These are phyloP conservation scores for Symphodus melops DNA, from an alignment of 2,113 vertebrate species.

Conservation along the genomic window DNA sequence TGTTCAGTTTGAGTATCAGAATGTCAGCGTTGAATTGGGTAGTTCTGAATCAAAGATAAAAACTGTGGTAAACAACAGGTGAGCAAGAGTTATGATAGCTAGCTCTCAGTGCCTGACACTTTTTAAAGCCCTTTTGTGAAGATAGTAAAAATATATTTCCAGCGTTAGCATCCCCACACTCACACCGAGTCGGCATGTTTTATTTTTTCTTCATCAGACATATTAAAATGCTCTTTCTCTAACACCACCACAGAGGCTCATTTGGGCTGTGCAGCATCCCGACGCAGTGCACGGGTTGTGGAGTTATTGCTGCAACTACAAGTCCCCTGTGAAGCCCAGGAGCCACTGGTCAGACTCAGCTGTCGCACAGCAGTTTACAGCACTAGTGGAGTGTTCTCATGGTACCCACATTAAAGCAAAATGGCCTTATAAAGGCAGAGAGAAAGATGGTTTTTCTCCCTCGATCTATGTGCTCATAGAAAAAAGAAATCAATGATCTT, in stretches of 20 bases:
- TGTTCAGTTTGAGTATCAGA: not conserved
- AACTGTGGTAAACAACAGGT: not conserved
- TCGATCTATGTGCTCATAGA: not conserved
- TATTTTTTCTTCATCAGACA: conserved; percentile 19
- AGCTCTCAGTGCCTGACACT: not conserved
- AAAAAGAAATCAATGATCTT: conserved; percentile 17
- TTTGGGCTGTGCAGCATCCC: conserved; percentile 14
- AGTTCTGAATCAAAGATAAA: not conserved
- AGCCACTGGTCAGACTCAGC: conserved; percentile 22
- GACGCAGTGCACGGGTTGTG: conserved; percentile 7
- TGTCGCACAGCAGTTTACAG: conserved; percentile 27
- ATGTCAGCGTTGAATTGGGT: too few species aligned
- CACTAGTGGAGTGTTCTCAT: conserved; percentile 7
- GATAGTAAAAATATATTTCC: conserved; percentile 16
- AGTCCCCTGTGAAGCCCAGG: conserved; percentile 6
- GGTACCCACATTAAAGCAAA: conserved; percentile 19
- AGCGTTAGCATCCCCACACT: not conserved
- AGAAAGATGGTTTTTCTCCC: conserved; percentile 5
- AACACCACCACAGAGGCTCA: conserved; percentile 20
- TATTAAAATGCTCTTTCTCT: conserved; percentile 31
- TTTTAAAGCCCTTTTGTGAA: not conserved
- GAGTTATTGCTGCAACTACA: conserved; percentile 32
- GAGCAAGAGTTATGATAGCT: not conserved
- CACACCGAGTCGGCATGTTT: not conserved
- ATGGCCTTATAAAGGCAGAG: conserved; percentile 17